phyloP scores from a whole-genome alignment of 2,113 vertebrate genomes.

The Propithecus coquereli region DNA sequence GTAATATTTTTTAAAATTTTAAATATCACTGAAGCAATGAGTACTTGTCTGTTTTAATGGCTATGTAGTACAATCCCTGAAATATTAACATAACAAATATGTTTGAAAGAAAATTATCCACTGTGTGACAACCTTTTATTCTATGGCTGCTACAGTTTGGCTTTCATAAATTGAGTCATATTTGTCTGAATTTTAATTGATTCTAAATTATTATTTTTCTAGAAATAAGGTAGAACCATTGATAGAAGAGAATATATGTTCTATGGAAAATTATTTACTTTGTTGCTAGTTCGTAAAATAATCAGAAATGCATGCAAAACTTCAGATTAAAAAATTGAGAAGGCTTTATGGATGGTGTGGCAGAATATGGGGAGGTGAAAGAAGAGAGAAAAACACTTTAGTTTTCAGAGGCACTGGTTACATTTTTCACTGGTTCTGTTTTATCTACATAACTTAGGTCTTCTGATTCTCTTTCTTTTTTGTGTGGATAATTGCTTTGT shows the following conservation, averaged over 20 bases:
- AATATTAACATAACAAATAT: background rate
- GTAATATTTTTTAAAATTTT: background rate
- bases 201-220: background rate
- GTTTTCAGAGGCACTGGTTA: constrained; percentile 54
- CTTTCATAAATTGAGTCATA: background rate
- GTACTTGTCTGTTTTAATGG: background rate
- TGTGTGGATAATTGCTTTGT: constrained; percentile 83
- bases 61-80: background rate
- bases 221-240: background rate
- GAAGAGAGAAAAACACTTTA: background rate
- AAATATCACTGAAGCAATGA: background rate
- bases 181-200: background rate
- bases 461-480: constrained; percentile 68
- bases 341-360: background rate
- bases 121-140: background rate
- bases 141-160: background rate
- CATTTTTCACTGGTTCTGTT: constrained; percentile 64
- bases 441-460: constrained; percentile 76
- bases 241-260: background rate
- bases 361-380: background rate
- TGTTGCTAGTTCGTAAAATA: background rate
- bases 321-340: background rate
- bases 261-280: background rate
- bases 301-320: background rate
- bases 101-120: background rate